Conservation (phyloP, 2,888 invertebrate genomes). For the Orchesellides sinensis region DNA sequence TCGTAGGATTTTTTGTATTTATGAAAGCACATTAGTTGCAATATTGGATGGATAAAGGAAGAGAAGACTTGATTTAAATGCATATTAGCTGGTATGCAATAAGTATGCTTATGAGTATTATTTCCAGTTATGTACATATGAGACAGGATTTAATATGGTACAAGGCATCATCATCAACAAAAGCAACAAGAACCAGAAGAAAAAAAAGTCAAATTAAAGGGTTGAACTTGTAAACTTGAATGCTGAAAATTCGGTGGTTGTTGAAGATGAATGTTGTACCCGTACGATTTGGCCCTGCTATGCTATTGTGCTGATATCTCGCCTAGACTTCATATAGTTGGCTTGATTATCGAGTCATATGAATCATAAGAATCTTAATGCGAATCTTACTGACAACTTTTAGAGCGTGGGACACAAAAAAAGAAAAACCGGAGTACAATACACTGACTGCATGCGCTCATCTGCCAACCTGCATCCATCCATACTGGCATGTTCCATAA, state of each 20-base stretch:
- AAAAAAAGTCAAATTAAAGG: slow-evolving; percentile 56
- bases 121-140: no score
- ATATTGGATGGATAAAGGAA: slow-evolving; percentile 3
- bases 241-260: slow-evolving; percentile 39
- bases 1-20: not conserved
- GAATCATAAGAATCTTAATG: slow-evolving; percentile 35
- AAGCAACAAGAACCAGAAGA: not conserved
- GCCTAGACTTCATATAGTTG: no score
- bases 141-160: slow-evolving; percentile 13
- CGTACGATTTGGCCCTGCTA: not conserved
- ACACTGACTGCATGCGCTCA: not conserved
- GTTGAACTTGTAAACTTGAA: slow-evolving; percentile 57
- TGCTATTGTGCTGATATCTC: not conserved
- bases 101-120: not conserved
- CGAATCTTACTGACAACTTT: slow-evolving; percentile 60
- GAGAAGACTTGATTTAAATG: not conserved
- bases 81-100: not conserved
- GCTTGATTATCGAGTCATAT: slow-evolving; percentile 38
- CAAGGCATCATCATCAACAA: not conserved
- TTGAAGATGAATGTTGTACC: not conserved
- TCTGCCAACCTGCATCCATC: not conserved
- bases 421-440: not conserved
- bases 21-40: slow-evolving; percentile 8
- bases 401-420: slow-evolving; percentile 58
- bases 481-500: slow-evolving; percentile 7